Conservation (phyloP, 2,113 vertebrate species). For the Thryonomys swinderianus region DNA sequence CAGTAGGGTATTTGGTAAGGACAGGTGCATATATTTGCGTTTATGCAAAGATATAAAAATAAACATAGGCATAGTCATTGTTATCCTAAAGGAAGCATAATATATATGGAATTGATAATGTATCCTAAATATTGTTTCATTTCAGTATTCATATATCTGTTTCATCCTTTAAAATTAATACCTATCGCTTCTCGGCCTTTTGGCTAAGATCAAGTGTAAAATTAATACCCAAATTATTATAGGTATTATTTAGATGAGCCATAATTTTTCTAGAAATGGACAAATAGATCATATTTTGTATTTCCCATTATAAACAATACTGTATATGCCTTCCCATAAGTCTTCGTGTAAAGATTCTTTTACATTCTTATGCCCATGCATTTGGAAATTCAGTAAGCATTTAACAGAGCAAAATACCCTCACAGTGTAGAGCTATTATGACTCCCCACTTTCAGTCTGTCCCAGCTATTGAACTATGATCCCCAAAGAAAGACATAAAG, state of each 20-base stretch:
- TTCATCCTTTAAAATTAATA: no score
- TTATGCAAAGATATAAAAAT: not conserved
- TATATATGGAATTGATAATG: not conserved
- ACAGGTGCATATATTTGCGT: not conserved
- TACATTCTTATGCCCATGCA: not conserved
- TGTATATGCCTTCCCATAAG: not conserved
- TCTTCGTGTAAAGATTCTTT: not conserved
- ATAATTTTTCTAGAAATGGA: not conserved
- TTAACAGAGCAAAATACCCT: not conserved
- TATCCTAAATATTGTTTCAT: not conserved
- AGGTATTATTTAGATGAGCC: not conserved
- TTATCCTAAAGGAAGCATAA: not conserved
- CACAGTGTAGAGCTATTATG: not conserved
- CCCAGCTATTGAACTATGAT: not conserved
- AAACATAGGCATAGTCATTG: not conserved
- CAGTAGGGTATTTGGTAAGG: not conserved
- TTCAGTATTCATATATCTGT: not conserved
- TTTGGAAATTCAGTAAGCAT: not conserved
- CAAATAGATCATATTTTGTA: not conserved
- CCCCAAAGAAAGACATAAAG: not conserved
- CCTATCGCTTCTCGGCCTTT: no score
- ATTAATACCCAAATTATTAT: not conserved
- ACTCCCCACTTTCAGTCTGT: not conserved
- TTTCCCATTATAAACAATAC: not conserved
- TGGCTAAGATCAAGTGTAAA: no score